Conservation (phyloP, 2,113 vertebrate genomes). For the Shinisaurus crocodilurus region DNA sequence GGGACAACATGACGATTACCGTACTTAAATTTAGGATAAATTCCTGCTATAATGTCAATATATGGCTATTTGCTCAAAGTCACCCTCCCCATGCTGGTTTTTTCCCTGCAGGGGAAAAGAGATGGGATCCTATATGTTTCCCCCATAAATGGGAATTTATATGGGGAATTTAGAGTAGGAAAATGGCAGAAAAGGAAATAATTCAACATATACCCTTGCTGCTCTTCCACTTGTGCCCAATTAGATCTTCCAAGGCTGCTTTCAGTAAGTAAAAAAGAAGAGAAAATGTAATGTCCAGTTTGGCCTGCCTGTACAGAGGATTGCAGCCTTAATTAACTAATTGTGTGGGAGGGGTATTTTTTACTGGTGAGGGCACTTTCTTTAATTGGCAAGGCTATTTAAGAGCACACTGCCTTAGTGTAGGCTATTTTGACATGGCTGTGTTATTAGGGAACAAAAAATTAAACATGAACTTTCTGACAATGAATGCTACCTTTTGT, state of each 20-base stretch:
- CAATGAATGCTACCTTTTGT: neutral
- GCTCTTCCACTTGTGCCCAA: neutral
- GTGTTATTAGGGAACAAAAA: neutral
- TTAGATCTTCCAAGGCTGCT: neutral
- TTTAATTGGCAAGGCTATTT: neutral
- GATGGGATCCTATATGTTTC: neutral
- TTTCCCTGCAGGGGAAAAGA: neutral
- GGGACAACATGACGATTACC: too few species aligned
- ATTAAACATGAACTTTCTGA: neutral
- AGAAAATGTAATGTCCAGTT: neutral
- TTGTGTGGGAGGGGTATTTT: neutral
- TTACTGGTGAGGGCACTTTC: neutral
- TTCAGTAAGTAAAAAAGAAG: neutral
- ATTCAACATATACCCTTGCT: neutral
- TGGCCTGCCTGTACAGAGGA: too few species aligned
- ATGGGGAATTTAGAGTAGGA: neutral
- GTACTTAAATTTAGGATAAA: too few species aligned
- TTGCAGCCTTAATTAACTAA: too few species aligned
- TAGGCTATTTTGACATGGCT: neutral
- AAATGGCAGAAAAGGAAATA: neutral
- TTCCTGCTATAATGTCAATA: too few species aligned
- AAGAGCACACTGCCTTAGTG: neutral
- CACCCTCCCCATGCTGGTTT: neutral
- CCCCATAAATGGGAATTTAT: neutral
- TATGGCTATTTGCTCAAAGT: neutral